A percentile compares a stretch with the other conserved stretches of the same genome.
Conservation (phyloP, 1,140 invertebrate genomes). For the Lordiphosa clarofinis region DNA sequence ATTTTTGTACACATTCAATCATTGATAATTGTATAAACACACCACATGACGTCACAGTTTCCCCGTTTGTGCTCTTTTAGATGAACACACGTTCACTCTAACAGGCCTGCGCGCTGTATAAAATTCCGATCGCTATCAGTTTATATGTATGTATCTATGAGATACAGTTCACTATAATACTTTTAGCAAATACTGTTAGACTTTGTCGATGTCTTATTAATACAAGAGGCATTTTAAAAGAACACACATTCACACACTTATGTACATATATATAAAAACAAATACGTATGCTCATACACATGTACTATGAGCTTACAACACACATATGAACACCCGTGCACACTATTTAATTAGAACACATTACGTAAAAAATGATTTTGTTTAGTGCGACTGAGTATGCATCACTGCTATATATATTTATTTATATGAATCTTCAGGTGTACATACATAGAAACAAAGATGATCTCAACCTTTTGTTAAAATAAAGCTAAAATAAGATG, state of each 20-base stretch:
- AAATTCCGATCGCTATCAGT: background rate
- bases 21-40: too few relatives aligned
- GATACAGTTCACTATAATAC: background rate
- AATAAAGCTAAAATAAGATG: constrained; percentile 48
- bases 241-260: constrained; percentile 26
- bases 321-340: constrained; percentile 25
- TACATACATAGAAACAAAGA: constrained; percentile 20
- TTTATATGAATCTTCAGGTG: constrained; percentile 9
- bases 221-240: constrained; percentile 22
- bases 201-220: constrained; percentile 23
- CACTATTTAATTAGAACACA: constrained; percentile 5
- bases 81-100: too few relatives aligned
- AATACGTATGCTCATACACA: constrained; percentile 9
- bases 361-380: constrained; percentile 8
- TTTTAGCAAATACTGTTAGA: too few relatives aligned
- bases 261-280: constrained; percentile 16
- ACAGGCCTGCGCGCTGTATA: too few relatives aligned
- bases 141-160: background rate
- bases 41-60: too few relatives aligned
- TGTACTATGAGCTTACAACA: constrained; percentile 10
- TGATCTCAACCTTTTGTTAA: constrained; percentile 57
- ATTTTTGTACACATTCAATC: too few relatives aligned
- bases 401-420: constrained; percentile 3
- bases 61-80: too few relatives aligned
- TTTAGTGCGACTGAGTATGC: background rate